These are phyloP conservation scores for Prinia subflava DNA, from an alignment of 2,113 vertebrate genomes.

Conservation along the genomic window DNA sequence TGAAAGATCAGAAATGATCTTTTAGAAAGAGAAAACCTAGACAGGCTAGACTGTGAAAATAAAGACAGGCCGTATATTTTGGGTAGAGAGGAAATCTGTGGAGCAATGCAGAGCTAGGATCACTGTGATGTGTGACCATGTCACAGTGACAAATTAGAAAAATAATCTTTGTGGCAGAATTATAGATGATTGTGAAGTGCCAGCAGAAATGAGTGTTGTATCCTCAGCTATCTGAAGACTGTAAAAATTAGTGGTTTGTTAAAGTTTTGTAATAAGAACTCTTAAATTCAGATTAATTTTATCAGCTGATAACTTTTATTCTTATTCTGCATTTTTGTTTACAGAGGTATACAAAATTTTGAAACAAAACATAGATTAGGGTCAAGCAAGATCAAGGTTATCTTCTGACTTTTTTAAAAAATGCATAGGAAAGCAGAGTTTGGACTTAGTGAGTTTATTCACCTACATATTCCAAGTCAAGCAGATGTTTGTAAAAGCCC, in stretches of 20 bases:
- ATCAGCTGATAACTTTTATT: not conserved
- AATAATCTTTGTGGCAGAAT: conserved; percentile 42
- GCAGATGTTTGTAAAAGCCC: not conserved
- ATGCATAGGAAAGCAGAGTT: not conserved
- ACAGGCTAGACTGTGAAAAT: not conserved
- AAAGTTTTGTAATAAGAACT: not conserved
- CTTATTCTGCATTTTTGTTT: not conserved
- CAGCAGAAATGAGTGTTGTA: not conserved
- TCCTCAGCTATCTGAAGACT: not conserved
- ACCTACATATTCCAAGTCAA: not conserved
- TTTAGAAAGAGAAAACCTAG: not conserved
- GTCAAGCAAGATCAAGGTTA: not conserved
- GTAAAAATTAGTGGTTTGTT: conserved; percentile 37
- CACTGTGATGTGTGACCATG: not conserved
- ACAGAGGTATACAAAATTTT: not conserved
- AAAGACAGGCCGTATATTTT: not conserved
- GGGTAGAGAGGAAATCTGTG: not conserved
- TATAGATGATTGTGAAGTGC: not conserved
- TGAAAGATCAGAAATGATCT: not conserved
- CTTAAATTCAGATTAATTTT: conserved; percentile 2
- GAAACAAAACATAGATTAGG: not conserved
- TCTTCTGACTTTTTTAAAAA: not conserved
- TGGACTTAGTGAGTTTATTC: not conserved
- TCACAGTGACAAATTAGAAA: conserved; percentile 37
- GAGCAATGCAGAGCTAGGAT: not conserved